Percentiles rank a stretch among this genome's conserved stretches.
phyloP scores from a whole-genome alignment of 2,797 vertebrate species.

The Sparidentex hasta region DNA sequence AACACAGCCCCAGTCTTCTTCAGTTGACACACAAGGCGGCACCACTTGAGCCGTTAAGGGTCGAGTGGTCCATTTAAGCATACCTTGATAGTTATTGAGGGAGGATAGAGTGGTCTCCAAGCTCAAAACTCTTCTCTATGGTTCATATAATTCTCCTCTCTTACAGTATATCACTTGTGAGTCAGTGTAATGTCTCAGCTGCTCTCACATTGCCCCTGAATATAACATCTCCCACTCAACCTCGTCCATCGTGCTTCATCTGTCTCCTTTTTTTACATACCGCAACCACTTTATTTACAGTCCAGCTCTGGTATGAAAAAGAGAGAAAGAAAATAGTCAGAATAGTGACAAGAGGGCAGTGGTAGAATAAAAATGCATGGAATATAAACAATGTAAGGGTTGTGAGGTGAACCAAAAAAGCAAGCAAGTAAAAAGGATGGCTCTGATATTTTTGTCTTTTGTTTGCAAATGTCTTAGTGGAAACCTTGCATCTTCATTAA shows the following conservation, averaged over 20 bases:
- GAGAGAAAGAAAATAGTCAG: background rate
- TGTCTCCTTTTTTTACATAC: constrained; percentile 12
- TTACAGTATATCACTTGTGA: constrained; percentile 54
- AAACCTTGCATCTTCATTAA: background rate
- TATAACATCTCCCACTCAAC: constrained; percentile 42
- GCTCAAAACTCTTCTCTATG: constrained; percentile 47
- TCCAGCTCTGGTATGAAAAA: background rate
- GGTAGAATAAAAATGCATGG: background rate
- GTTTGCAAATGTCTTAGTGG: background rate
- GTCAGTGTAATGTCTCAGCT: constrained; percentile 26
- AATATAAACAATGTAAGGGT: too few relatives aligned
- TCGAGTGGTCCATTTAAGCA: constrained; percentile 49
- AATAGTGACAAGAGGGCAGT: background rate
- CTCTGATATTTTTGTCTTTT: background rate
- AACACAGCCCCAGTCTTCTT: constrained; percentile 17
- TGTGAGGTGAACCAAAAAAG: background rate
- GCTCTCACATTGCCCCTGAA: constrained; percentile 46
- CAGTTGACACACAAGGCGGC: constrained; percentile 29
- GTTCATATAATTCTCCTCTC: constrained; percentile 52
- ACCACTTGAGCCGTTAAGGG: constrained; percentile 44
- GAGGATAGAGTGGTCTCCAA: constrained; percentile 60
- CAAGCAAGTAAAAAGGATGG: background rate
- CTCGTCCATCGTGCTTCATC: constrained; percentile 11
- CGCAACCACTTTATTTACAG: constrained; percentile 1
- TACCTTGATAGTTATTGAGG: constrained; percentile 63